These are phyloP conservation scores for Menidia beryllina DNA, from an alignment of 2,113 vertebrate species.

Conservation along the genomic window DNA sequence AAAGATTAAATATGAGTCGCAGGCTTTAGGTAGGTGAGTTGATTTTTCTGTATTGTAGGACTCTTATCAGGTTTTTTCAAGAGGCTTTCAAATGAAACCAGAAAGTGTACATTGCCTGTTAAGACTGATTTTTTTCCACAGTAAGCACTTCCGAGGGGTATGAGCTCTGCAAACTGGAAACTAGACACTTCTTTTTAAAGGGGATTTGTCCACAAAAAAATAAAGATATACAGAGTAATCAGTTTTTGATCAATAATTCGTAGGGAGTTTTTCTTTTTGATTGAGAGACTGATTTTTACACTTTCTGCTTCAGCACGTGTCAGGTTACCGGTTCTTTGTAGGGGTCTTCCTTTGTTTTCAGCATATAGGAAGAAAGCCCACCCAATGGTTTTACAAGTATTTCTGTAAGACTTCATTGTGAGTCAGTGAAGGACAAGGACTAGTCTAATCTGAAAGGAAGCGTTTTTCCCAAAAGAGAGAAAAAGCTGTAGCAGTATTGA, in stretches of 20 bases:
- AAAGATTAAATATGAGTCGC: neutral
- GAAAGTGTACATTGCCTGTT: too few species aligned
- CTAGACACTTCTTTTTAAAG: too few species aligned
- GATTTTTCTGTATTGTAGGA: neutral
- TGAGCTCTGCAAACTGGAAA: too few species aligned
- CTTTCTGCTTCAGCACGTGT: neutral
- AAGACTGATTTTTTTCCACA: too few species aligned
- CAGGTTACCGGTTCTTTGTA: neutral
- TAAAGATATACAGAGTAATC: neutral
- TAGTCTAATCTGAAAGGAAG: slow-evolving; percentile 23
- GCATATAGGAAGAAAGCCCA: slow-evolving; percentile 8
- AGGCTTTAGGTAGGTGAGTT: neutral
- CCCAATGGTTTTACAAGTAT: slow-evolving; percentile 4
- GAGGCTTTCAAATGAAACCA: too few species aligned
- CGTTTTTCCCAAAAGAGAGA: slow-evolving; percentile 23
- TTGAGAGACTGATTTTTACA: neutral
- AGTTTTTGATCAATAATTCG: too few species aligned
- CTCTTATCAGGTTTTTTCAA: too few species aligned
- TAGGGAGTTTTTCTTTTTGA: neutral
- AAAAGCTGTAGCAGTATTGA: slow-evolving; percentile 35
- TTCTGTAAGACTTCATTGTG: neutral
- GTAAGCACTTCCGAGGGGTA: too few species aligned
- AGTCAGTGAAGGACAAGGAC: slow-evolving; percentile 21
- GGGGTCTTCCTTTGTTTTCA: neutral
- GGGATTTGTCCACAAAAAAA: too few species aligned